Base-by-base conservation (phyloP, 2,888 invertebrate genomes). In the Tetragnatha montana region DNA sequence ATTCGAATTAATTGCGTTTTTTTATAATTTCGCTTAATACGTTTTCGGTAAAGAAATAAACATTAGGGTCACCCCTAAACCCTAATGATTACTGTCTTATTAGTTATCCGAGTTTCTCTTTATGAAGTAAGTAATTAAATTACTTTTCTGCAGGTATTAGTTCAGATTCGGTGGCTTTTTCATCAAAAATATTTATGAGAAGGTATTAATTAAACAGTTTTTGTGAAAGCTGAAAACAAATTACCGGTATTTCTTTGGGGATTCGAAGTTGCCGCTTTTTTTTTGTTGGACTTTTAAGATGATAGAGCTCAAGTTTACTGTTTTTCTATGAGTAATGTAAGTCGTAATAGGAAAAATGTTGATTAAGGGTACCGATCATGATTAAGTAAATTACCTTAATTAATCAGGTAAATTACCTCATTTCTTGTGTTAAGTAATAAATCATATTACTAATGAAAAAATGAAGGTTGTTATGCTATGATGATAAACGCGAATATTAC, bases 31-130 rank as follows among this genome's bases (percentile, higher is more conserved):
- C 49, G 47, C 70, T 81, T 81, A 19, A 81, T 69, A 68, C 47
- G 35, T 69, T 80, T 80, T 22, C 17, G 8, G 80, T 49, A n/a
- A 17, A 22, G 81, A 70, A 81, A 70, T 81, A 81, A 81, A 81
- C 47, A 81, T 81, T 70, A 70, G 14, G 19, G 70, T 73, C 35
- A 22, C 73, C 73, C 22, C 22, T 21, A 73, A 22, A 21, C 35
- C 73, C 60, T 60, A 60, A 60, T 60, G 14, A 60, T 4, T 60
- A 4, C 60, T 60, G 60, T 78, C 78, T 78, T 78, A 78, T 78
- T 78, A 78, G 51, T 22, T 8, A 60, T 60, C 60, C 71, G 17
- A 21, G 68, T 78, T 78, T 60, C 60, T 60, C 22, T 49, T 17
- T 51, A 22, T 22, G 22, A 78, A 17, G 17, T 12, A 21, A 68